phyloP scores from a whole-genome alignment of 2,113 vertebrate species.

The Nymphicus hollandicus region DNA sequence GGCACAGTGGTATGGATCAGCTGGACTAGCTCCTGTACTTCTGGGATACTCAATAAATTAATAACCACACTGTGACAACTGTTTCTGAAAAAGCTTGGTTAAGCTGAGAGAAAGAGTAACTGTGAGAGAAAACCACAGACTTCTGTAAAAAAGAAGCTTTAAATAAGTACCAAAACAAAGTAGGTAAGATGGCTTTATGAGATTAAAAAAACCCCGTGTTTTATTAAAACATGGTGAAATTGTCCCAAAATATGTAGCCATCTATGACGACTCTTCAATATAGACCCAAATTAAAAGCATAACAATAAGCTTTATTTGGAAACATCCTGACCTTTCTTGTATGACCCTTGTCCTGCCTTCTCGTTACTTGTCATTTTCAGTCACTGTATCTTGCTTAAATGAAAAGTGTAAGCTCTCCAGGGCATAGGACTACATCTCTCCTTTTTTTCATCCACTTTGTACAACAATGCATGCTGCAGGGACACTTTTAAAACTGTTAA shows the following conservation, averaged over 20 bases:
- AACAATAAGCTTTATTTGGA: slow-evolving; percentile 58
- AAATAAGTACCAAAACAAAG: not conserved
- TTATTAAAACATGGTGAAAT: not conserved
- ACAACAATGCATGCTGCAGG: not conserved
- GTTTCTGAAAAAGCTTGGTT: not conserved
- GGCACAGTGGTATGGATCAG: not conserved
- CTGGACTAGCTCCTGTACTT: not conserved
- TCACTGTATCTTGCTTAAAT: slow-evolving; percentile 57
- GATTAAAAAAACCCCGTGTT: not conserved
- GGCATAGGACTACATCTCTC: slow-evolving; percentile 26
- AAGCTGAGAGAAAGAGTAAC: not conserved
- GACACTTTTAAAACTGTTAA: not conserved
- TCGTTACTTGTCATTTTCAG: slow-evolving; percentile 59
- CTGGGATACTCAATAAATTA: not conserved
- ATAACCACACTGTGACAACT: not conserved
- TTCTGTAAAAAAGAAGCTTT: not conserved
- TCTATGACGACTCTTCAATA: not conserved
- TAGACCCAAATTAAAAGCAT: slow-evolving; percentile 26
- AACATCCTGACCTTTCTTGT: slow-evolving; percentile 33
- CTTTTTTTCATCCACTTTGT: not conserved
- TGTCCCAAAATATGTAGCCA: not conserved
- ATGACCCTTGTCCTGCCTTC: slow-evolving; percentile 43
- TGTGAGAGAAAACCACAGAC: not conserved
- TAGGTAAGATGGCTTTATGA: not conserved
- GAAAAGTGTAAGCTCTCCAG: slow-evolving; percentile 49